Conservation (phyloP, 2,113 vertebrate genomes). For the Scatophagus argus region DNA sequence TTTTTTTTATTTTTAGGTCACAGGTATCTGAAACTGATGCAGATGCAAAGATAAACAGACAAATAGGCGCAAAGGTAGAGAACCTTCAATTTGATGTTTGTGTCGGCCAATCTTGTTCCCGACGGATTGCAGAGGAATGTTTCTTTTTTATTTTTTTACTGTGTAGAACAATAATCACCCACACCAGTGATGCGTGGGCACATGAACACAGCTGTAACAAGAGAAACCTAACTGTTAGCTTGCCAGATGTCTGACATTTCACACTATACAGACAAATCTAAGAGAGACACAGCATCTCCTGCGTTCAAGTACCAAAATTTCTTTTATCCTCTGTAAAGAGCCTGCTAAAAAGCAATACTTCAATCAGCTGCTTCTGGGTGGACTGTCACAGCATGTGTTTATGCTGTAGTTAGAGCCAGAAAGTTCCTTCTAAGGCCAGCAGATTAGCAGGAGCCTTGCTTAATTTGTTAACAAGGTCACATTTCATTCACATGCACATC, state of each 20-base stretch:
- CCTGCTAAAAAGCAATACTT: background rate
- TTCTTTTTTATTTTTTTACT: conserved; percentile 42
- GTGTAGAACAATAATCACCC: conserved; percentile 54
- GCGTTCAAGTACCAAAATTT: background rate
- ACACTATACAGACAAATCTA: background rate
- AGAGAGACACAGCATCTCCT: background rate
- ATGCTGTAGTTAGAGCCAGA: conserved; percentile 23
- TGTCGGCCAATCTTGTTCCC: conserved; percentile 36
- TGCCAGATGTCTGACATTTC: background rate
- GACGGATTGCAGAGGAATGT: conserved; percentile 53
- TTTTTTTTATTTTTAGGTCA: background rate
- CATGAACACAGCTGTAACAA: conserved; percentile 22
- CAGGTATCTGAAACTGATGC: background rate
- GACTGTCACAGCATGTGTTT: conserved; percentile 27
- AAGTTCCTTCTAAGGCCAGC: conserved; percentile 48
- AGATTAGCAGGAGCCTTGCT: conserved; percentile 40
- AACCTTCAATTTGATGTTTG: conserved; percentile 26
- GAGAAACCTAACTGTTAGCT: background rate
- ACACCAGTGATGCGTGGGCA: conserved; percentile 53
- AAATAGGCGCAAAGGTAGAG: conserved; percentile 1
- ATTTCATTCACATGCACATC: conserved; percentile 49
- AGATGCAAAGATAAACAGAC: background rate
- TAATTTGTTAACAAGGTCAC: conserved; percentile 73
- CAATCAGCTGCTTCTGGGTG: conserved; percentile 39
- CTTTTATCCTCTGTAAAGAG: conserved; percentile 12